Evolutionary conservation across 2,113 vertebrate genomes (phyloP).

Genomic region (Lutjanus erythropterus): DNA sequence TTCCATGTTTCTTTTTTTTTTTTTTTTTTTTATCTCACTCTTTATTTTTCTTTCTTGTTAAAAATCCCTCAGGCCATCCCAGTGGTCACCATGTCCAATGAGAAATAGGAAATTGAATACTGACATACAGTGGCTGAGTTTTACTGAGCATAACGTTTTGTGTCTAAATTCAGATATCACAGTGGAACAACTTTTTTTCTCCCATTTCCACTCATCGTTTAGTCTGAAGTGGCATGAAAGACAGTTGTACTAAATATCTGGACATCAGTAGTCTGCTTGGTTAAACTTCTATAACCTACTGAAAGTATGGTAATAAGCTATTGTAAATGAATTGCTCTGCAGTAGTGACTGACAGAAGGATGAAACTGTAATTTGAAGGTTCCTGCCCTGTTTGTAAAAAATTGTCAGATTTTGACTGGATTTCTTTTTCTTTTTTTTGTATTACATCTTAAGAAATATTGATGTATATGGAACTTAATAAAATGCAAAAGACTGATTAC

Average conservation of each 20-base stretch:
- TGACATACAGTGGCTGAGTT: conserved; percentile 52
- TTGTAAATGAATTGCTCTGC: conserved; percentile 75
- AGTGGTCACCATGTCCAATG: conserved; percentile 76
- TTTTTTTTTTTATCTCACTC: conserved; percentile 16
- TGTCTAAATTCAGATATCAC: conserved; percentile 57
- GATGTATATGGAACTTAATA: conserved; percentile 89
- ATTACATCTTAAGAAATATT: conserved; percentile 87
- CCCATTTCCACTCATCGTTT: conserved; percentile 61
- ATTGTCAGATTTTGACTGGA: conserved; percentile 78
- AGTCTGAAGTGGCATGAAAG: conserved; percentile 73
- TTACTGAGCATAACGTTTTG: conserved; percentile 59
- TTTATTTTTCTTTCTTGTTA: conserved; percentile 63
- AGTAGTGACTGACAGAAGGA: conserved; percentile 87
- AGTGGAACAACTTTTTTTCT: conserved; percentile 45
- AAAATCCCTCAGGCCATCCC: conserved; percentile 55
- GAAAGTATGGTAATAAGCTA: conserved; percentile 68
- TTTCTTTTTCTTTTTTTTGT: conserved; percentile 82
- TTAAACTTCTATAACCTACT: conserved; percentile 66
- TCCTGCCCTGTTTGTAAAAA: conserved; percentile 98
- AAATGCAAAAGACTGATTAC: conserved; percentile 75
- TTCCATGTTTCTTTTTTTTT: conserved; percentile 76
- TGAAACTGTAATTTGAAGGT: conserved; percentile 91
- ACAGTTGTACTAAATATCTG: conserved; percentile 57
- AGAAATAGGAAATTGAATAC: conserved; percentile 43
- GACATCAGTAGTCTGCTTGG: conserved; percentile 65